A percentile compares a stretch with the other conserved stretches of the same genome.
These are phyloP conservation scores for Allygus modestus DNA, from an alignment of 2,888 invertebrate genomes.

Conservation along the genomic window DNA sequence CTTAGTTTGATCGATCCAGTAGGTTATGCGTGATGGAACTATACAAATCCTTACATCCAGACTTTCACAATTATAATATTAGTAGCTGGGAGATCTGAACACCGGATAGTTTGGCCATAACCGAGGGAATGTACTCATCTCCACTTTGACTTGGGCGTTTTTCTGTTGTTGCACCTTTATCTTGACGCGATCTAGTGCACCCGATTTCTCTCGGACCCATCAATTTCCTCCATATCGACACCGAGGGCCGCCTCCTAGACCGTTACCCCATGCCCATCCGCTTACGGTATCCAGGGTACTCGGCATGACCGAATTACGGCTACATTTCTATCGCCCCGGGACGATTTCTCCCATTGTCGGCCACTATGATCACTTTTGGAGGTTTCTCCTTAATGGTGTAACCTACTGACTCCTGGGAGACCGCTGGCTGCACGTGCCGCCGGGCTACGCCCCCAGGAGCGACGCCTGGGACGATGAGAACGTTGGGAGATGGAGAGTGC, in stretches of 20 bases:
- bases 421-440: neutral
- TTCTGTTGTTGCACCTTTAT: neutral
- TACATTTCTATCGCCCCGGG: constrained; percentile 7
- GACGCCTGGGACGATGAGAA: neutral
- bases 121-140: no score
- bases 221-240: neutral
- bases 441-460: neutral
- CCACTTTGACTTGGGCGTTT: neutral
- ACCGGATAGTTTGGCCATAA: no score
- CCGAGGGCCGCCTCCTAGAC: neutral
- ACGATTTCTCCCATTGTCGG: constrained; percentile 53
- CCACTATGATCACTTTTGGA: neutral
- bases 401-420: constrained; percentile 42
- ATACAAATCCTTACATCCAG: no score
- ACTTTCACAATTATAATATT: no score
- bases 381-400: constrained; percentile 55
- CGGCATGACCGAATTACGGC: constrained; percentile 50
- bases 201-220: neutral
- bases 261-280: constrained; percentile 20
- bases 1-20: no score
- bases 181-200: neutral
- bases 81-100: no score
- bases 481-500: neutral
- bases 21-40: no score
- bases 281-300: constrained; percentile 33